phyloP scores from a whole-genome alignment of 2,113 vertebrate genomes.

The Willisornis vidua region DNA sequence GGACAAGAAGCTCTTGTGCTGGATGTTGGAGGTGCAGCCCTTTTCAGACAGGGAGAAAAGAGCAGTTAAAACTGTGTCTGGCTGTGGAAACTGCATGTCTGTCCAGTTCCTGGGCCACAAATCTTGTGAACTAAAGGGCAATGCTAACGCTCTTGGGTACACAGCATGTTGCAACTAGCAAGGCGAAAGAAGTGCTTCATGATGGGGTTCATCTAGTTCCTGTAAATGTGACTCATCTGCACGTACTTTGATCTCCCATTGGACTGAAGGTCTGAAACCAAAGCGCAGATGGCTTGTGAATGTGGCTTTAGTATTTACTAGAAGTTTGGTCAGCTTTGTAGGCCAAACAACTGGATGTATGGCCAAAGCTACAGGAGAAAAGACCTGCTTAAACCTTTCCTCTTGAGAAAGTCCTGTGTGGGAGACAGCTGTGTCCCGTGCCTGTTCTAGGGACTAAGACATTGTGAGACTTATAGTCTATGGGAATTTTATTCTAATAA shows the following conservation, averaged over 20 bases:
- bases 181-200: neutral
- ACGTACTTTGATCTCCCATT: neutral
- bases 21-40: neutral
- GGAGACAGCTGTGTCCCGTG: neutral
- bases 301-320: neutral
- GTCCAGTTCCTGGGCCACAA: neutral
- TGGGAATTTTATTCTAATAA: neutral
- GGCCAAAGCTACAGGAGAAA: neutral
- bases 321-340: neutral
- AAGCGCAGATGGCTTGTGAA: neutral
- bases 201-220: neutral
- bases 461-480: neutral
- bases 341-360: neutral
- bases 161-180: conserved; percentile 8
- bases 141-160: neutral
- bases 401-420: neutral
- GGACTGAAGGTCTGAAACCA: neutral
- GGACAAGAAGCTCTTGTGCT: neutral
- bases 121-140: neutral
- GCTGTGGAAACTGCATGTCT: neutral
- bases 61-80: neutral
- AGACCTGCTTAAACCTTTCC: neutral
- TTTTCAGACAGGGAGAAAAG: neutral
- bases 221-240: conserved; percentile 24
- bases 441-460: neutral